Conservation (phyloP, 2,113 vertebrate genomes). For the Pagrus major region DNA sequence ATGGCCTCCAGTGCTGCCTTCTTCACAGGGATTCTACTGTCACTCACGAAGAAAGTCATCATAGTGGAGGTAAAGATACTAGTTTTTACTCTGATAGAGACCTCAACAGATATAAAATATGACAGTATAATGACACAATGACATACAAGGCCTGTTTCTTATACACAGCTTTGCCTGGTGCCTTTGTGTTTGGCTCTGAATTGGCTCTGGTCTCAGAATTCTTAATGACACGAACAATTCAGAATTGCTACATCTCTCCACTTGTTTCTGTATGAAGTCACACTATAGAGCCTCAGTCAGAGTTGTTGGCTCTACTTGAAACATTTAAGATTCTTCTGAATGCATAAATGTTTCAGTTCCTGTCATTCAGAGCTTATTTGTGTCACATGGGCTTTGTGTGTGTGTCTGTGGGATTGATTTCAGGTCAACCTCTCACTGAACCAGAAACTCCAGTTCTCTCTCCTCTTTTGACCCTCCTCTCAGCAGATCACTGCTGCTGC, state of each 20-base stretch:
- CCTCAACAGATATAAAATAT: constrained; percentile 5
- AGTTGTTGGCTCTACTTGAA: not conserved
- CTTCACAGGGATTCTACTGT: constrained; percentile 3
- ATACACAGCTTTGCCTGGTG: not conserved
- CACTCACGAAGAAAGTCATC: constrained; percentile 6
- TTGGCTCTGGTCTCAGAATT: not conserved
- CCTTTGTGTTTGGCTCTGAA: not conserved
- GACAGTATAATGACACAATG: not conserved
- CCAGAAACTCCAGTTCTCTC: too few species aligned
- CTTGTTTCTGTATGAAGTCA: not conserved
- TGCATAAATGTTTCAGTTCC: not conserved
- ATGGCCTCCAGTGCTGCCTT: not conserved
- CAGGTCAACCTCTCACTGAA: too few species aligned
- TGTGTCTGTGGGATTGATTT: too few species aligned
- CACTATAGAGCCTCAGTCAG: not conserved
- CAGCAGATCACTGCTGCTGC: too few species aligned
- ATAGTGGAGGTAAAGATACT: not conserved
- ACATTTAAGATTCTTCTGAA: not conserved
- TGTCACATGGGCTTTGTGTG: not conserved
- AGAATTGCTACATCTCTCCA: not conserved
- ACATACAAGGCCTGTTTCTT: not conserved
- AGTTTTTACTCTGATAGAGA: not conserved
- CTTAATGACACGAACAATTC: not conserved
- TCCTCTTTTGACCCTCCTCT: too few species aligned
- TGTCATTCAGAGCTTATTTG: not conserved